A percentile compares a stretch with the other conserved stretches of the same genome.
Evolutionary conservation across 2,113 vertebrate species (phyloP).

Genomic region (Nansenia antarctica): DNA sequence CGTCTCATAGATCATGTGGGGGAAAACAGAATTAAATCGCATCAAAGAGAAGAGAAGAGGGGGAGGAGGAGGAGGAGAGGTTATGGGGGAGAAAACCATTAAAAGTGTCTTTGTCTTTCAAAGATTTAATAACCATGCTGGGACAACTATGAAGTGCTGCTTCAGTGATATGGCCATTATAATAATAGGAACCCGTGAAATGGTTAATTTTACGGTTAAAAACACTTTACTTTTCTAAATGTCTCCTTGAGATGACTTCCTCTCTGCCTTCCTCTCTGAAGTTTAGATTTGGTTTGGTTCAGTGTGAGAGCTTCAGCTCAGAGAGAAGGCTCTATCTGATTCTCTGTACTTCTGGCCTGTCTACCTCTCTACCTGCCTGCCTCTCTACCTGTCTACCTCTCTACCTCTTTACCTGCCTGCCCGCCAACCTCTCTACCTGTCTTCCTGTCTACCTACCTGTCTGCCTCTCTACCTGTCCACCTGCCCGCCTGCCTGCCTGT

Average conservation of each 20-base stretch:
- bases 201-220: slow-evolving; percentile 33
- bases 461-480: no score
- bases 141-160: slow-evolving; percentile 26
- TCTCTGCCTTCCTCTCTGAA: neutral
- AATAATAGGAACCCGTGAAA: slow-evolving; percentile 39
- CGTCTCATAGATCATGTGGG: slow-evolving; percentile 33
- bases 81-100: slow-evolving; percentile 40
- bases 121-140: slow-evolving; percentile 42
- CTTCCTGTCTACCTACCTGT: no score
- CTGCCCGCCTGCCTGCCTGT: slow-evolving; percentile 8
- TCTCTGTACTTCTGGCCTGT: no score
- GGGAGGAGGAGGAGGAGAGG: no score
- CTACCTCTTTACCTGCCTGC: no score
- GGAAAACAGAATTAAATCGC: slow-evolving; percentile 17
- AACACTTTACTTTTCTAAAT: slow-evolving; percentile 36
- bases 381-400: no score
- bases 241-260: slow-evolving; percentile 31
- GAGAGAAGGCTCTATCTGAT: no score
- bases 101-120: slow-evolving; percentile 42
- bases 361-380: no score
- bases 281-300: no score
- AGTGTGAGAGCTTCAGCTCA: no score
- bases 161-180: slow-evolving; percentile 36
- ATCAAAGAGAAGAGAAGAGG: no score
- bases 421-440: no score